Conservation (phyloP, 1,140 invertebrate genomes). For the Heliconius hermathena region DNA sequence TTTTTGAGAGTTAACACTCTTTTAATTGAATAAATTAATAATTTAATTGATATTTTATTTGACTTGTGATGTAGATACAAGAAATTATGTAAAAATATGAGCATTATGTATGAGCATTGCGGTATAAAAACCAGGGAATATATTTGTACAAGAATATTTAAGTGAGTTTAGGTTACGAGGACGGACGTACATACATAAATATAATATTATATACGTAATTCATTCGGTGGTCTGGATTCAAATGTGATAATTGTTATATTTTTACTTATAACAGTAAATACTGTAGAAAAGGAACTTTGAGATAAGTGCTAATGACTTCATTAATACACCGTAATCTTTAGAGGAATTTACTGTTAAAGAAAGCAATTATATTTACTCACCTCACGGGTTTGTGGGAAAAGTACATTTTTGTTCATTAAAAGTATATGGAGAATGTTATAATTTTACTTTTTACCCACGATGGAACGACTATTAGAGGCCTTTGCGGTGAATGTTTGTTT, state of each 20-base stretch:
- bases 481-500: no score
- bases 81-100: neutral
- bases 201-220: neutral
- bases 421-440: neutral
- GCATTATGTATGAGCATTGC: neutral
- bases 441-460: neutral
- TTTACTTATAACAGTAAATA: slow-evolving; percentile 27
- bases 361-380: slow-evolving; percentile 61
- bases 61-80: neutral
- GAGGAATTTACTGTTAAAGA: slow-evolving; percentile 65
- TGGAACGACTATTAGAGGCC: no score
- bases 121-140: neutral
- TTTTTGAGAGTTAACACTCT: neutral
- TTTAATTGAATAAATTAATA: neutral
- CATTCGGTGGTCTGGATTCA: slow-evolving; percentile 13
- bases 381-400: slow-evolving; percentile 59
- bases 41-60: neutral
- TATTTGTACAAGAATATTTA: neutral
- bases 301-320: slow-evolving; percentile 57
- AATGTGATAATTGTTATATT: slow-evolving; percentile 18
- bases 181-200: neutral
- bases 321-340: slow-evolving; percentile 56
- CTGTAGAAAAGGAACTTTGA: slow-evolving; percentile 20
- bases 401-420: slow-evolving; percentile 7
- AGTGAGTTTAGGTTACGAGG: neutral